Evolutionary conservation across 2,113 vertebrate species (phyloP).

Genomic region (Acrocephalus arundinaceus): DNA sequence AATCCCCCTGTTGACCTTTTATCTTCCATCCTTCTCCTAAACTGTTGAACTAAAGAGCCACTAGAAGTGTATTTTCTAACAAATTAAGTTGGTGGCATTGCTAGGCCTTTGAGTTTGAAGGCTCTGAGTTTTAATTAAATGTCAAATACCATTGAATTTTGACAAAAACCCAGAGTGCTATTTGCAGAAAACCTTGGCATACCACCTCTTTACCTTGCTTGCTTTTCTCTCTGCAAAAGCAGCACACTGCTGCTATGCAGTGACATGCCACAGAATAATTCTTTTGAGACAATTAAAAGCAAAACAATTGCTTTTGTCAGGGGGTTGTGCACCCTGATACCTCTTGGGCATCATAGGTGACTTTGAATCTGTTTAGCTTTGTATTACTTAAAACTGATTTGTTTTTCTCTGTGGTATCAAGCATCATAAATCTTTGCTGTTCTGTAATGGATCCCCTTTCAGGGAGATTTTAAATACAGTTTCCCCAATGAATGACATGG

Average conservation of each 20-base stretch:
- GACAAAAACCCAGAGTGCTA: conserved; percentile 20
- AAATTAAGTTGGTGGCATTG: conserved; percentile 26
- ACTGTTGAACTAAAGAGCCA: neutral
- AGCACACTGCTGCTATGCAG: neutral
- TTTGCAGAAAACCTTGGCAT: conserved; percentile 31
- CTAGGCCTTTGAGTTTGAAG: conserved; percentile 41
- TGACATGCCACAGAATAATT: neutral
- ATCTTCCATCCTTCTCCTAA: neutral
- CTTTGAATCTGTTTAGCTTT: neutral
- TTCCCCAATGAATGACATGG: neutral
- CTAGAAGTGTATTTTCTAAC: conserved; percentile 3
- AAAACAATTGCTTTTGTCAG: neutral
- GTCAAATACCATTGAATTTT: conserved; percentile 61
- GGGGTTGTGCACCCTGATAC: neutral
- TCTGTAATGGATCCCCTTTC: neutral
- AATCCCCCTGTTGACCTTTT: conserved; percentile 28
- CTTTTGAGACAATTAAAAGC: neutral
- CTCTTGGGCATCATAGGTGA: neutral
- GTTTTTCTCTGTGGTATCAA: neutral
- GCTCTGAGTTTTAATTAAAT: conserved; percentile 65
- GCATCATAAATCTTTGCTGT: neutral
- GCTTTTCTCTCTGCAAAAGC: neutral
- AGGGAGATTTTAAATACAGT: neutral
- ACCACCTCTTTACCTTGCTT: conserved; percentile 5
- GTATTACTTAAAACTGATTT: neutral